A percentile compares a stretch with the other conserved stretches of the same genome.
These are phyloP conservation scores for Autographa gamma DNA, from an alignment of 2,888 invertebrate species.

Conservation along the genomic window DNA sequence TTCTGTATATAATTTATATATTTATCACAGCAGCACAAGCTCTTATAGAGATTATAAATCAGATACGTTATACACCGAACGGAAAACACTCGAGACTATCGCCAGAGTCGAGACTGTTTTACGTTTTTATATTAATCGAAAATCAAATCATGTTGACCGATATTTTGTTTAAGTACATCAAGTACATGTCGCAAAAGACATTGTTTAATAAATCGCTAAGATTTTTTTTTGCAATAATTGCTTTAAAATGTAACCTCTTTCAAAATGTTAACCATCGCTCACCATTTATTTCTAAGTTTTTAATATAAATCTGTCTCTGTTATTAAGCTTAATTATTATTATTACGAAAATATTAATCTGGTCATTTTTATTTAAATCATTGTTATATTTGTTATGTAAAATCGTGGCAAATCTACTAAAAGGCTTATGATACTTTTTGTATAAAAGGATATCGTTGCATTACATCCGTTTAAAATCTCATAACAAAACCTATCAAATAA, in stretches of 20 bases:
- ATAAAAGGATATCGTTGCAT: constrained; percentile 83
- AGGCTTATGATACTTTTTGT: constrained; percentile 86
- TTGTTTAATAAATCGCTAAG: constrained; percentile 82
- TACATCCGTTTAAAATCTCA: constrained; percentile 87
- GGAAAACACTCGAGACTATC: constrained; percentile 66
- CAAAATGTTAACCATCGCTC: constrained; percentile 88
- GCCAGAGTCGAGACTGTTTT: constrained; percentile 75
- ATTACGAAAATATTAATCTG: constrained; percentile 88
- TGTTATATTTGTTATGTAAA: constrained; percentile 87
- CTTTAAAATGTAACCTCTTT: constrained; percentile 86
- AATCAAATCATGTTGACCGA: constrained; percentile 74
- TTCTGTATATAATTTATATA: constrained; percentile 80
- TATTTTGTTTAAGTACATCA: constrained; percentile 80
- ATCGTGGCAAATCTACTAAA: constrained; percentile 84
- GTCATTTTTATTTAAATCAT: constrained; percentile 89
- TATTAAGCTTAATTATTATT: constrained; percentile 84
- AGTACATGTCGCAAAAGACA: constrained; percentile 87
- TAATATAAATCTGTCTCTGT: constrained; percentile 85
- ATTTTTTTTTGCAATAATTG: constrained; percentile 82
- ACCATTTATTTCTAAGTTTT: constrained; percentile 86
- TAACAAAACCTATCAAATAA: constrained; percentile 84
- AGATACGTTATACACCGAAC: constrained; percentile 56
- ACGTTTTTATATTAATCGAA: constrained; percentile 58
- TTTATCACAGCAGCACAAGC: constrained; percentile 81
- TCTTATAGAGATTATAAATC: constrained; percentile 67